Conservation (phyloP, 1,140 invertebrate genomes). For the Lethocerus indicus region DNA sequence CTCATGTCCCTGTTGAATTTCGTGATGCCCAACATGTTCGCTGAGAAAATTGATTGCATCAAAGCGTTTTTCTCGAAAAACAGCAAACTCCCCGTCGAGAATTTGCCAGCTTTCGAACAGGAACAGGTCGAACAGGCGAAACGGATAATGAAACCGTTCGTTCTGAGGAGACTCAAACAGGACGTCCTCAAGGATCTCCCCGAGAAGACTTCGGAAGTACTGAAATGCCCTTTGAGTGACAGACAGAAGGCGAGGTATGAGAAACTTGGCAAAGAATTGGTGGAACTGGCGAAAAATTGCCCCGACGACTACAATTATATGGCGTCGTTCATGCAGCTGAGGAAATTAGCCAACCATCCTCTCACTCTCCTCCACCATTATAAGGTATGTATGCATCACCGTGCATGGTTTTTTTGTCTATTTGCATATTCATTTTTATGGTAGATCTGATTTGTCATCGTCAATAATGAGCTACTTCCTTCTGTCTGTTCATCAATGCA, state of each 20-base stretch:
- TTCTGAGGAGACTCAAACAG: conserved; percentile 73
- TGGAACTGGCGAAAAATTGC: conserved; percentile 31
- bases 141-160: conserved; percentile 89
- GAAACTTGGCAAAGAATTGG: conserved; percentile 52
- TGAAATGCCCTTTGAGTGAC: conserved; percentile 42
- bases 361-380: conserved; percentile 65
- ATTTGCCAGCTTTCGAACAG: conserved; percentile 57
- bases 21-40: conserved; percentile 90
- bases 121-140: conserved; percentile 85
- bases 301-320: conserved; percentile 22
- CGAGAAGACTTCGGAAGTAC: conserved; percentile 51
- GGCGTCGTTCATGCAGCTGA: conserved; percentile 74
- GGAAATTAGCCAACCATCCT: conserved; percentile 81
- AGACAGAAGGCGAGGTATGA: conserved; percentile 59
- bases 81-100: conserved; percentile 24
- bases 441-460: no score
- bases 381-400: conserved; percentile 22
- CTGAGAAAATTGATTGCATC: conserved; percentile 69
- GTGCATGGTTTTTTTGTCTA: no score
- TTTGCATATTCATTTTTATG: no score
- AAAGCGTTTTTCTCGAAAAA: conserved; percentile 60
- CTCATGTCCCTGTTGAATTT: conserved; percentile 89
- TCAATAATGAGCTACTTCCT: no score
- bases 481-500: no score
- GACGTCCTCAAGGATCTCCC: conserved; percentile 73